These are phyloP conservation scores for Globia sparganii DNA, from an alignment of 2,888 invertebrate species.

Conservation along the genomic window DNA sequence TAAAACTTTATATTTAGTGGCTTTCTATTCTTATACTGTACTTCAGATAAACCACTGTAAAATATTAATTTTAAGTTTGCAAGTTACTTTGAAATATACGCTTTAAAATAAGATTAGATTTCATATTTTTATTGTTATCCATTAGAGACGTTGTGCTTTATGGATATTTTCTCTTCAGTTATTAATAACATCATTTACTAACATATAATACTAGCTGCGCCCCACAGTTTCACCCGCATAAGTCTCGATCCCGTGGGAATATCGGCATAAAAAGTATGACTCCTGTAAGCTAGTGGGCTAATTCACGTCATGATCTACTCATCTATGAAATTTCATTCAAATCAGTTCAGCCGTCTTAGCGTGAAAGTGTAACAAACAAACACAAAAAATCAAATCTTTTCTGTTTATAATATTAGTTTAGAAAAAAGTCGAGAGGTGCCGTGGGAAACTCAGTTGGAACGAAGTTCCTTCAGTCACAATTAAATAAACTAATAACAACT, in stretches of 20 bases:
- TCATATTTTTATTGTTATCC: not conserved
- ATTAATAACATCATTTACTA: not conserved
- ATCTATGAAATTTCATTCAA: too few species aligned
- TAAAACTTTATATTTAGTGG: conserved; percentile 25
- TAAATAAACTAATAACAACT: not conserved
- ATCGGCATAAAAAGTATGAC: not conserved
- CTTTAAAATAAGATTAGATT: not conserved
- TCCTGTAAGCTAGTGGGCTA: fast-evolving
- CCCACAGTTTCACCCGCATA: not conserved
- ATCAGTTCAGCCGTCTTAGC: not conserved
- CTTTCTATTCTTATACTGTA: conserved; percentile 5
- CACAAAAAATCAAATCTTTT: not conserved
- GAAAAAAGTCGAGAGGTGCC: not conserved
- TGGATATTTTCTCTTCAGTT: not conserved
- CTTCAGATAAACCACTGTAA: conserved; percentile 17
- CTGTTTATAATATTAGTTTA: not conserved
- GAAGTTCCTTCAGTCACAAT: not conserved
- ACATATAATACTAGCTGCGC: not conserved
- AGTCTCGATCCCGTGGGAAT: not conserved
- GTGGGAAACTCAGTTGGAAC: not conserved
- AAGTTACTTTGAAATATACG: not conserved
- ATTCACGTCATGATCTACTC: not conserved
- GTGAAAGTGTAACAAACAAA: not conserved
- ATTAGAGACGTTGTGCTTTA: not conserved
- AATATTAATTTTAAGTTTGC: conserved; percentile 18